phyloP scores from a whole-genome alignment of 2,113 vertebrate genomes.

The Platysternon megacephalum region DNA sequence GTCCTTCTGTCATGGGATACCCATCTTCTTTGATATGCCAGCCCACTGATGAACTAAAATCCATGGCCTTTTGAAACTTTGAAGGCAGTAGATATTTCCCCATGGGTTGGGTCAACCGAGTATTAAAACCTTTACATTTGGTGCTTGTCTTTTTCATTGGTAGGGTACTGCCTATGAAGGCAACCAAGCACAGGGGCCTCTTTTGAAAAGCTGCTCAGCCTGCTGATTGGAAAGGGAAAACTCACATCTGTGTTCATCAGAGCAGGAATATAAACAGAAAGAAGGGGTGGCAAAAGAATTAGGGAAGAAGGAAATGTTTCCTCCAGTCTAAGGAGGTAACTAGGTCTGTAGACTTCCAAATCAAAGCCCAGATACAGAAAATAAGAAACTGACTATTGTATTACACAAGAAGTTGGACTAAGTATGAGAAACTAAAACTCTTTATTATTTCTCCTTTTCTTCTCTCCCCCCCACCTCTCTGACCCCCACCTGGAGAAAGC shows the following conservation, averaged over 20 bases:
- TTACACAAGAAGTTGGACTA: background rate
- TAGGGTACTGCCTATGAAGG: background rate
- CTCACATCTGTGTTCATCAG: fast-evolving
- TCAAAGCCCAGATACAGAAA: background rate
- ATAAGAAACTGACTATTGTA: background rate
- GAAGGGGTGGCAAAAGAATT: background rate
- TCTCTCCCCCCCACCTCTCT: background rate
- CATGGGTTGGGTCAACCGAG: background rate
- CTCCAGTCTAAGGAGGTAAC: background rate
- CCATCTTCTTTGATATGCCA: background rate
- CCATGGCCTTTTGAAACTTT: background rate
- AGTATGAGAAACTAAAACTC: background rate
- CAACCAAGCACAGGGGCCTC: background rate
- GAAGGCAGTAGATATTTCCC: background rate
- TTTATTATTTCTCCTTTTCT: conserved; percentile 51
- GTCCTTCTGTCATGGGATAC: background rate
- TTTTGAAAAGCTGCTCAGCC: background rate
- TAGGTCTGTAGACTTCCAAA: background rate
- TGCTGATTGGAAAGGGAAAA: background rate
- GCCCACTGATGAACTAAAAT: background rate
- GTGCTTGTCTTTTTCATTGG: fast-evolving
- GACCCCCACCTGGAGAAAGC: conserved; percentile 4
- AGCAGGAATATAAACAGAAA: background rate
- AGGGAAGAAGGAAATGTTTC: background rate
- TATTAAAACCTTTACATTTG: background rate